Evolutionary conservation across 1,140 invertebrate genomes (phyloP).

Genomic region (Drosophila subobscura): DNA sequence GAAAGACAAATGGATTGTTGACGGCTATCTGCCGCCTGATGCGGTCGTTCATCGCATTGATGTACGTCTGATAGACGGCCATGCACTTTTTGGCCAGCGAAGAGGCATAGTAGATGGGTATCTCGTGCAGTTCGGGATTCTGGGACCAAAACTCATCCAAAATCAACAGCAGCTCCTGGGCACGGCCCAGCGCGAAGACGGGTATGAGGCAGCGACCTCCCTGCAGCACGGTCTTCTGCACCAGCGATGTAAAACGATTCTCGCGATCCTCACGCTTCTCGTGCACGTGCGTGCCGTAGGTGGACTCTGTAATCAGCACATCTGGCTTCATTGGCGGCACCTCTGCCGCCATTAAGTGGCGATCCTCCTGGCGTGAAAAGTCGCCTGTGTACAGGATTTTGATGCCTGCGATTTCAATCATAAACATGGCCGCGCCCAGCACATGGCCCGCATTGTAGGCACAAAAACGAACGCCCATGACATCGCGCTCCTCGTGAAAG

Average conservation of each 20-base stretch:
- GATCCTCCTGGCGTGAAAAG: slow-evolving; percentile 98
- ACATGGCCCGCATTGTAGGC: slow-evolving; percentile 99
- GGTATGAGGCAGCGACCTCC: slow-evolving; percentile 99
- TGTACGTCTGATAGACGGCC: slow-evolving; percentile 99
- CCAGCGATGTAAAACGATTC: slow-evolving; percentile 95
- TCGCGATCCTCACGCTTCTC: slow-evolving; percentile 99
- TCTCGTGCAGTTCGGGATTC: slow-evolving; percentile 99
- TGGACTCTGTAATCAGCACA: slow-evolving; percentile 99
- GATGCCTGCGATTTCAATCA: slow-evolving; percentile 99
- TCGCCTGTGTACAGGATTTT: slow-evolving; percentile 99
- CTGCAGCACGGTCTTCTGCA: slow-evolving; percentile 97
- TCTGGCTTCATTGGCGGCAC: slow-evolving; percentile 98
- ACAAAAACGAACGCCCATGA: slow-evolving; percentile 98
- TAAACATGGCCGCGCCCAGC: slow-evolving; percentile 99
- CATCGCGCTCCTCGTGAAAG: slow-evolving; percentile 99
- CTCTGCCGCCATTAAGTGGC: slow-evolving; percentile 99
- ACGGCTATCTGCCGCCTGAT: slow-evolving; percentile 98
- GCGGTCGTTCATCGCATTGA: slow-evolving; percentile 99
- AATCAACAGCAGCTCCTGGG: slow-evolving; percentile 98
- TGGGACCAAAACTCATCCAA: slow-evolving; percentile 99
- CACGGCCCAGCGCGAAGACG: slow-evolving; percentile 98
- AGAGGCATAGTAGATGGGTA: slow-evolving; percentile 99
- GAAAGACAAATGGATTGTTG: slow-evolving; percentile 99
- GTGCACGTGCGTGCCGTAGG: slow-evolving; percentile 99
- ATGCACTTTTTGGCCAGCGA: slow-evolving; percentile 99